phyloP scores from a whole-genome alignment of 2,888 invertebrate genomes.

The Tridacna crocea region DNA sequence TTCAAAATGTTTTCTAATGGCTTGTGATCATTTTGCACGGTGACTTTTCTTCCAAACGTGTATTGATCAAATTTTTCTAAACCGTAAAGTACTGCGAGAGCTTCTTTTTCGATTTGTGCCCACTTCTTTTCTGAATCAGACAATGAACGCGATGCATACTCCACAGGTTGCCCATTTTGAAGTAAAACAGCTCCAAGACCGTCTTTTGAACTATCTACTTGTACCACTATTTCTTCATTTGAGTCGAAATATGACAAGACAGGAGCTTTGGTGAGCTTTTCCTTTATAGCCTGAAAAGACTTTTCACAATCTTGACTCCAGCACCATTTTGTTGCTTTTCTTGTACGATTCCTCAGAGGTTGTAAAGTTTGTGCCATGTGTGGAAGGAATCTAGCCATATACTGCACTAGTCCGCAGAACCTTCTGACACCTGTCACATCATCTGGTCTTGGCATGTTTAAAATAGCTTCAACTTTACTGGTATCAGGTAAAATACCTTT shows the following conservation, averaged over 20 bases:
- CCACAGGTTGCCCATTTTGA: conserved; percentile 59
- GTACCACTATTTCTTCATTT: conserved; percentile 49
- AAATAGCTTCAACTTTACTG: conserved; percentile 3
- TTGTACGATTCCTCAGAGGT: conserved; percentile 27
- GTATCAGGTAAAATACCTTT: conserved; percentile 18
- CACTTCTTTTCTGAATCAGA: conserved; percentile 55
- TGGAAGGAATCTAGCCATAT: conserved; percentile 56
- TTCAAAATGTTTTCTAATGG: conserved; percentile 12
- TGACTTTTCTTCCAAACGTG: conserved; percentile 9
- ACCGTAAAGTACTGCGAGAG: conserved; percentile 50
- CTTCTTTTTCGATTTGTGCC: conserved; percentile 67
- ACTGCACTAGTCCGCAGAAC: conserved; percentile 54
- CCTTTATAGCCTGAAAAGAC: conserved; percentile 48
- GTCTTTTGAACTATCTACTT: conserved; percentile 60
- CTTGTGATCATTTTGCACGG: conserved; percentile 23
- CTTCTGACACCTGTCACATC: conserved; percentile 25
- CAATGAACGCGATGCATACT: conserved; percentile 59
- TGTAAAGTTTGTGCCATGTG: conserved; percentile 36
- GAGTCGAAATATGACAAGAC: conserved; percentile 53
- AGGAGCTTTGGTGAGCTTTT: conserved; percentile 45
- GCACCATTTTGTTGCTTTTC: conserved; percentile 9
- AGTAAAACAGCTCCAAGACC: conserved; percentile 48
- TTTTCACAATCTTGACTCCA: conserved; percentile 40
- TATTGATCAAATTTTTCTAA: conserved; percentile 13
- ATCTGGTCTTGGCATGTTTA: conserved; percentile 19